phyloP scores from a whole-genome alignment of 2,113 vertebrate species.

The Azemiops feae region DNA sequence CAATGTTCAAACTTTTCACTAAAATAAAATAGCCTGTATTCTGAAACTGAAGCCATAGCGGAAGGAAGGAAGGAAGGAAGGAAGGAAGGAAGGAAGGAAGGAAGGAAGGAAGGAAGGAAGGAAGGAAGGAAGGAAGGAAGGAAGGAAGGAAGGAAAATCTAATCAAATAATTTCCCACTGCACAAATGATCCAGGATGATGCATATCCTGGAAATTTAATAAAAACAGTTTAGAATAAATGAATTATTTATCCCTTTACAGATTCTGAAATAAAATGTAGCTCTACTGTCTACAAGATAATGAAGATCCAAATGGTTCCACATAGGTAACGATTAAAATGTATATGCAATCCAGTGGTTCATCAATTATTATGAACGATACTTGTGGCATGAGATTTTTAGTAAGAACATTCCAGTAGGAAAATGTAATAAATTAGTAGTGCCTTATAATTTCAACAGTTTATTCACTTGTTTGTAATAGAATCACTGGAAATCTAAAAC shows the following conservation, averaged over 20 bases:
- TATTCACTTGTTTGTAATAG: slow-evolving; percentile 1
- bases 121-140: neutral
- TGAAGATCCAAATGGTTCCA: slow-evolving; percentile 19
- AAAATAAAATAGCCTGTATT: slow-evolving; percentile 1
- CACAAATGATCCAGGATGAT: slow-evolving; percentile 7
- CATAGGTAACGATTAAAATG: slow-evolving; percentile 22
- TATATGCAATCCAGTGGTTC: neutral
- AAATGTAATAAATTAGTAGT: neutral
- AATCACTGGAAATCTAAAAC: neutral
- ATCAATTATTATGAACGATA: slow-evolving; percentile 13
- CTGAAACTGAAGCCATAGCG: slow-evolving; percentile 26
- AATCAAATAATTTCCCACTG: slow-evolving; percentile 23
- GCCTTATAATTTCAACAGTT: neutral
- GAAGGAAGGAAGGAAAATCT: neutral
- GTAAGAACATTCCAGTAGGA: neutral
- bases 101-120: neutral
- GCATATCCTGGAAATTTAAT: neutral
- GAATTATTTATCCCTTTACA: slow-evolving; percentile 22
- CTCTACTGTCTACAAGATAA: slow-evolving; percentile 4
- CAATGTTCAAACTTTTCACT: slow-evolving; percentile 25
- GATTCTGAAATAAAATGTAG: slow-evolving; percentile 23
- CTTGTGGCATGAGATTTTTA: slow-evolving; percentile 11
- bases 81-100: neutral
- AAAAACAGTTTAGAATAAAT: neutral
- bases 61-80: neutral